Percentiles rank a stretch among this genome's conserved stretches.
phyloP scores from a whole-genome alignment of 2,113 vertebrate genomes.

The Callionymus lyra region DNA sequence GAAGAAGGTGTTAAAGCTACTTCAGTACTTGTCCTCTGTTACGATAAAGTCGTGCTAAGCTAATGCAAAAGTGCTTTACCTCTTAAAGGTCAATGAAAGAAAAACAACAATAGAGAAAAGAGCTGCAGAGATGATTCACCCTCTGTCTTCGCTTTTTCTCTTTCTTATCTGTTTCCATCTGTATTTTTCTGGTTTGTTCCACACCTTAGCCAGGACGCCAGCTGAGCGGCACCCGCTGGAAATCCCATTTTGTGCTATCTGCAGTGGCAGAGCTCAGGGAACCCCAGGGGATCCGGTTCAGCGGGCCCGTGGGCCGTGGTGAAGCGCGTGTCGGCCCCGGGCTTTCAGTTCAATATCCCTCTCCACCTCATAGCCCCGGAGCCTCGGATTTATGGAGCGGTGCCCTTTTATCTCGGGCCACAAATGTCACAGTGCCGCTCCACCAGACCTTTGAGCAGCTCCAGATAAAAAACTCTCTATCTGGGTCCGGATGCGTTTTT shows the following conservation, averaged over 20 bases:
- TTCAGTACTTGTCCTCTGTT: no score
- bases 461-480: conserved; percentile 1
- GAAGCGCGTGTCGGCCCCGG: conserved; percentile 25
- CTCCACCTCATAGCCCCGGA: conserved; percentile 19
- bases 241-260: conserved; percentile 65
- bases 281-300: conserved; percentile 45
- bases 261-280: conserved; percentile 43
- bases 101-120: no score
- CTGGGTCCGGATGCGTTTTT: no score
- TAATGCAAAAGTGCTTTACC: no score
- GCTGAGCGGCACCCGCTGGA: conserved; percentile 45
- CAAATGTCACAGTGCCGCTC: conserved; percentile 20
- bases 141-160: conserved; percentile 2
- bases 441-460: conserved; percentile 2
- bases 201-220: conserved; percentile 26
- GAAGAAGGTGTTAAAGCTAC: no score
- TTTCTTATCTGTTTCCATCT: conserved; percentile 12
- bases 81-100: no score
- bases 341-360: conserved; percentile 12
- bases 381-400: conserved; percentile 28
- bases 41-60: no score
- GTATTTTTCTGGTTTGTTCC: conserved; percentile 21
- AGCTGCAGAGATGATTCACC: not conserved
- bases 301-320: conserved; percentile 33
- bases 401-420: conserved; percentile 23